A percentile compares a stretch with the other conserved stretches of the same genome.
These are phyloP conservation scores for Darevskia mixta DNA, from an alignment of 2,797 vertebrate genomes.

Conservation along the genomic window DNA sequence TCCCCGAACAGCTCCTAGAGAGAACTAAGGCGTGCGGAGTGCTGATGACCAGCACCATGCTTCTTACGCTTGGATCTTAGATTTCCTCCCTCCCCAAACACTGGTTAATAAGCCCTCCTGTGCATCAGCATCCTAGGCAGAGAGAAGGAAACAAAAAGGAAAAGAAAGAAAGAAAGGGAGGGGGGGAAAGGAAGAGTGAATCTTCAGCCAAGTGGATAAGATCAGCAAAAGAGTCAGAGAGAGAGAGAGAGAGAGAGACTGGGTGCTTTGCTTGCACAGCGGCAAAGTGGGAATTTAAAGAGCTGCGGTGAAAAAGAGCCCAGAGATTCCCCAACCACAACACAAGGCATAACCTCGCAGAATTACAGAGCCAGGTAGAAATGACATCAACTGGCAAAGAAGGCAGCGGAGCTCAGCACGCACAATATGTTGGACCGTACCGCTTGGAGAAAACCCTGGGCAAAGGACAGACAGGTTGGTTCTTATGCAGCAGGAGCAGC, in stretches of 20 bases:
- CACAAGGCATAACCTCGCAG: conserved; percentile 55
- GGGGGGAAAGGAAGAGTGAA: not conserved
- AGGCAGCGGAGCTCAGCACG: conserved; percentile 95
- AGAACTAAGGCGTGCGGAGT: conserved; percentile 70
- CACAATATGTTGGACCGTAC: conserved; percentile 99
- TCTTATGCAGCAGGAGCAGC: conserved; percentile 58
- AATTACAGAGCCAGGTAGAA: conserved; percentile 79
- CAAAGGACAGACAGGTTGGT: conserved; percentile 99
- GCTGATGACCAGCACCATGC: conserved; percentile 74
- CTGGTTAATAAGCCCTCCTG: conserved; percentile 45
- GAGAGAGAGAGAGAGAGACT: conserved; percentile 44
- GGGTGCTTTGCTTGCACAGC: conserved; percentile 73
- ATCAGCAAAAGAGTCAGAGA: conserved; percentile 27
- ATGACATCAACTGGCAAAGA: conserved; percentile 99
- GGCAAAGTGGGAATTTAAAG: conserved; percentile 76
- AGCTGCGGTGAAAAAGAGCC: conserved; percentile 66
- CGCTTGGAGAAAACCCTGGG: conserved; percentile 99
- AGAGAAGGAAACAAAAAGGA: conserved; percentile 34
- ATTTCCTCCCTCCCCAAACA: conserved; percentile 44
- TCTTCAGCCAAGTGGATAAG: conserved; percentile 34
- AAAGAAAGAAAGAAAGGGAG: not conserved
- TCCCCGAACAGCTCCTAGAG: conserved; percentile 69
- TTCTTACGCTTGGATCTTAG: conserved; percentile 67
- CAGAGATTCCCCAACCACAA: conserved; percentile 61
- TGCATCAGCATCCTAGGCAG: conserved; percentile 59